Conservation (phyloP, 2,888 invertebrate genomes). For the Cactoblastis cactorum region DNA sequence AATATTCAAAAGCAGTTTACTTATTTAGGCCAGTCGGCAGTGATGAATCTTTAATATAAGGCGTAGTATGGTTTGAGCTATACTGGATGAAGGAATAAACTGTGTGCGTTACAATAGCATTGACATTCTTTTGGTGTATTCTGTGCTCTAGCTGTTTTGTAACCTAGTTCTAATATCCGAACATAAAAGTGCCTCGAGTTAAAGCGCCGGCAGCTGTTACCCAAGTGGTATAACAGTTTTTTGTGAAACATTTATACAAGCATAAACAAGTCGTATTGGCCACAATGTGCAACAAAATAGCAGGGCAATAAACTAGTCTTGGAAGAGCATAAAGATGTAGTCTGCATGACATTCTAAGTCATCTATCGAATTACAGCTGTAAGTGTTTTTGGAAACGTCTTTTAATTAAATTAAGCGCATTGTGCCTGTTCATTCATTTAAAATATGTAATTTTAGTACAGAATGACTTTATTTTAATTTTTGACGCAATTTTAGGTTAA, state of each 20-base stretch:
- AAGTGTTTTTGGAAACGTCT: not conserved
- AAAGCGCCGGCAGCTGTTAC: slow-evolving; percentile 18
- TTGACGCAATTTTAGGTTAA: too few species aligned
- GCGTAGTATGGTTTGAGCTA: too few species aligned
- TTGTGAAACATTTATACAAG: slow-evolving; percentile 5
- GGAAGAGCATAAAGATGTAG: slow-evolving; percentile 2
- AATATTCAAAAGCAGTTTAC: too few species aligned
- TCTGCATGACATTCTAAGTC: not conserved
- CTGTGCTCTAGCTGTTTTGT: not conserved
- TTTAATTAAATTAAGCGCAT: not conserved
- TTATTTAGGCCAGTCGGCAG: too few species aligned
- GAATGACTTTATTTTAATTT: too few species aligned
- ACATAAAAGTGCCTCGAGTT: slow-evolving; percentile 13
- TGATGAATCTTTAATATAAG: too few species aligned
- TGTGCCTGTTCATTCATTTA: not conserved
- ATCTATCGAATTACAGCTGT: slow-evolving; percentile 1
- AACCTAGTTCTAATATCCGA: slow-evolving; percentile 16
- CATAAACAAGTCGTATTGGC: slow-evolving; percentile 7
- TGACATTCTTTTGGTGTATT: not conserved
- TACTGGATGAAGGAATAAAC: not conserved
- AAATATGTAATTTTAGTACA: too few species aligned
- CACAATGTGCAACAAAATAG: slow-evolving; percentile 1
- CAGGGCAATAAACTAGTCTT: slow-evolving; percentile 7
- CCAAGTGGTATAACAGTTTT: slow-evolving; percentile 5
- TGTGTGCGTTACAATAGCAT: not conserved